phyloP scores from a whole-genome alignment of 1,140 invertebrate genomes.

The Metaphire vulgaris region DNA sequence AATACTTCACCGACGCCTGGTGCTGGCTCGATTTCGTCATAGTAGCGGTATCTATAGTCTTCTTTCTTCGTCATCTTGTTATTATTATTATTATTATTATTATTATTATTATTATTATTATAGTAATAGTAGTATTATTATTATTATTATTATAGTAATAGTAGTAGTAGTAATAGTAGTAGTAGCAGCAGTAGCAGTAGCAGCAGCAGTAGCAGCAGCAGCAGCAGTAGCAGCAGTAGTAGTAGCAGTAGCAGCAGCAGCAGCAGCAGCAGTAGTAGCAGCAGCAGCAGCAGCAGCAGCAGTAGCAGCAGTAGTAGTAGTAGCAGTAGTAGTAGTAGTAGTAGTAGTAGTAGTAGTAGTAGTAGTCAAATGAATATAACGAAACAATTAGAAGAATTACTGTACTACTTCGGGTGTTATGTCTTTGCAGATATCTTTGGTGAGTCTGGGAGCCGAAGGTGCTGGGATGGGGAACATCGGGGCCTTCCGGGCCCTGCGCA shows the following conservation, averaged over 20 bases:
- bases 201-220: too few relatives aligned
- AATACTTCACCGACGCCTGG: constrained; percentile 98
- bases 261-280: constrained; percentile 9
- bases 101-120: constrained; percentile 10
- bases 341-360: constrained; percentile 9
- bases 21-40: constrained; percentile 99
- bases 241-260: too few relatives aligned
- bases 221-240: too few relatives aligned
- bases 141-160: constrained; percentile 4
- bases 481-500: constrained; percentile 77
- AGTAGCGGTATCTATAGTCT: constrained; percentile 77
- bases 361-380: too few relatives aligned
- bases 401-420: too few relatives aligned
- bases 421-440: constrained; percentile 59
- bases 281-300: constrained; percentile 8
- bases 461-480: constrained; percentile 52
- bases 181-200: neutral
- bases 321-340: constrained; percentile 9
- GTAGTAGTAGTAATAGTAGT: neutral
- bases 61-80: constrained; percentile 5
- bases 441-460: neutral
- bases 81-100: constrained; percentile 6
- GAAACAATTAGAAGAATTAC: too few relatives aligned
- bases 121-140: too few relatives aligned
- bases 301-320: constrained; percentile 2